Evolutionary conservation across 1,140 invertebrate species (phyloP).

Genomic region (Apis dorsata): DNA sequence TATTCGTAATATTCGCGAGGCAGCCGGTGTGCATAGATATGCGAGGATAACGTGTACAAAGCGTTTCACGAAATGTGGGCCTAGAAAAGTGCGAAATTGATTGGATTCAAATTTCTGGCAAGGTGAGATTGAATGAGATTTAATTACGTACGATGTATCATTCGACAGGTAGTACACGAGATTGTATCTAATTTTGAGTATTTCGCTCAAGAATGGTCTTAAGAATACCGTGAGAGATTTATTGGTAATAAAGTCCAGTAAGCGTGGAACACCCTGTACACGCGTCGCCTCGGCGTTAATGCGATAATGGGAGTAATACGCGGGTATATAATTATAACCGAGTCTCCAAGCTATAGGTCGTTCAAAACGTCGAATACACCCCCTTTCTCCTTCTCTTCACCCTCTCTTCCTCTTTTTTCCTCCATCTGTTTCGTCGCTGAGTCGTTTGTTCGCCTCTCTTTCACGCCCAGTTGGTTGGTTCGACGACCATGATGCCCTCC

Average conservation of each 20-base stretch:
- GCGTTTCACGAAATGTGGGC: too few species aligned
- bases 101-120: too few species aligned
- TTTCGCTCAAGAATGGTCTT: too few species aligned
- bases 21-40: constrained; percentile 31
- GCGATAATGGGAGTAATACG: constrained; percentile 67
- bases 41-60: constrained; percentile 34
- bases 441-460: constrained; percentile 7
- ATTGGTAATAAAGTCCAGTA: too few species aligned
- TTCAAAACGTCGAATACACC: too few species aligned
- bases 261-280: background rate
- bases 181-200: too few species aligned
- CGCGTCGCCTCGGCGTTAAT: constrained; percentile 63
- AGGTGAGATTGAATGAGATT: too few species aligned
- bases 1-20: constrained; percentile 69
- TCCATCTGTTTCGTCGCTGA: background rate
- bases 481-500: background rate
- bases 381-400: background rate
- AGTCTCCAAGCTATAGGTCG: background rate
- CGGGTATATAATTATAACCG: constrained; percentile 68
- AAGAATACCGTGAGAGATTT: too few species aligned
- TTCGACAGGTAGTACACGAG: too few species aligned
- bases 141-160: too few species aligned
- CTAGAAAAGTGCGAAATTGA: too few species aligned
- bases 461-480: background rate
- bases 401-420: background rate